Base-by-base conservation (phyloP, 2,888 invertebrate genomes). In the Anarsia innoxiella region DNA sequence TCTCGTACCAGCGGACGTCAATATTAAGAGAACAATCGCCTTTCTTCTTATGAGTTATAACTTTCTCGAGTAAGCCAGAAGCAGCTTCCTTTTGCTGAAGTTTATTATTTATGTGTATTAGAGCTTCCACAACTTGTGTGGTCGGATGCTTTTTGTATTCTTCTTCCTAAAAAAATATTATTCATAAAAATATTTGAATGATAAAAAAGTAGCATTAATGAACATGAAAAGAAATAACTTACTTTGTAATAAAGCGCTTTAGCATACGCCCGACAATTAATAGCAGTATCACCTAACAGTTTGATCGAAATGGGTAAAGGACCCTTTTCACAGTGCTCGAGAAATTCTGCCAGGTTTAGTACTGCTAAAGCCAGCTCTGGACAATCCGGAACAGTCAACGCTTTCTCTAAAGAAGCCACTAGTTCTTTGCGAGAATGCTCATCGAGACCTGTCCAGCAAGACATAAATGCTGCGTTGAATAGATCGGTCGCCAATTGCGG, bases 241-340 rank as follows among this genome's bases (percentile, higher is more conserved):
- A 80, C 83, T 79, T 89, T 89, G 53, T 89, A 89, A 48, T 88
- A 88, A 23, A 89, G 59, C 0, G 88, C 89, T 53, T 89, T 89
- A n/a, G 89, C 89, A 53, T 88, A 91, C 72, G 89, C 89, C 47
- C 96, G 89, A 66, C 97, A 97, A 39, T 92, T 92, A 88, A 99
- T 96, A 0, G 99, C 99, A 33, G 95, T 89, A 50, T 96, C 93
- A 0, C 97, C 97, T 0, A 99, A 82, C 34, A 97, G 78, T 52
- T 92, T 91, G 0, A 93, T 90, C 37, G 96, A 93, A 46, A 99
- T 88, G 0, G 99, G 97, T 44, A 99, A 78, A 0, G 96, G 93
- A 19, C 97, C 97, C 72, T 94, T 94, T 64, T 99, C 99, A 59
- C 99, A 99, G 68, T 99, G 99, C 61, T 99, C 99, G 94, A 99